Conservation (phyloP, 1,140 invertebrate genomes). For the Drosophila virilis region DNA sequence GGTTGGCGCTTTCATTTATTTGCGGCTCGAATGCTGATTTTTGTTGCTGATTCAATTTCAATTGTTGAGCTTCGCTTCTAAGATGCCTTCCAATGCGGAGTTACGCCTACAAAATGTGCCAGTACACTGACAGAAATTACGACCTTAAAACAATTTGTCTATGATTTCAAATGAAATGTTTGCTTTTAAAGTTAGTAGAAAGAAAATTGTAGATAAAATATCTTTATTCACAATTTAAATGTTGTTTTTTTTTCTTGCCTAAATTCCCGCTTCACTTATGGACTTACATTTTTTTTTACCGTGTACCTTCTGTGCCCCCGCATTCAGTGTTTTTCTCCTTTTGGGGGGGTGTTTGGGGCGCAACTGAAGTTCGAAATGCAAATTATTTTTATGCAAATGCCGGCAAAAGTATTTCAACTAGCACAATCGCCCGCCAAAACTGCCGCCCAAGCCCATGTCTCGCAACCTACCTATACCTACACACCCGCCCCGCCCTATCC, state of each 20-base stretch:
- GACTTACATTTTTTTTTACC: neutral
- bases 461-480: neutral
- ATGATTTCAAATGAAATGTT: too few relatives aligned
- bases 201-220: too few relatives aligned
- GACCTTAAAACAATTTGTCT: too few relatives aligned
- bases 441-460: neutral
- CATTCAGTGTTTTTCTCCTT: neutral
- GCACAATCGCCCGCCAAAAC: neutral
- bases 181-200: too few relatives aligned
- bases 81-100: slow-evolving; percentile 13
- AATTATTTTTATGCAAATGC: slow-evolving; percentile 68
- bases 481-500: neutral
- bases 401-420: slow-evolving; percentile 59
- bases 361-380: slow-evolving; percentile 55
- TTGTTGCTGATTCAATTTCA: slow-evolving; percentile 66
- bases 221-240: too few relatives aligned
- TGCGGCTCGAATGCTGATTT: slow-evolving; percentile 63
- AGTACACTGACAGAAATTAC: neutral
- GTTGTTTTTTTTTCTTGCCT: too few relatives aligned
- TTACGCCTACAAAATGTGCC: slow-evolving; percentile 10
- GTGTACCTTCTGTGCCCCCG: neutral
- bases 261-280: too few relatives aligned
- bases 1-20: slow-evolving; percentile 53
- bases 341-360: neutral
- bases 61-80: slow-evolving; percentile 57